Evolutionary conservation across 2,113 vertebrate species (phyloP).

Genomic region (Podilymbus podiceps): DNA sequence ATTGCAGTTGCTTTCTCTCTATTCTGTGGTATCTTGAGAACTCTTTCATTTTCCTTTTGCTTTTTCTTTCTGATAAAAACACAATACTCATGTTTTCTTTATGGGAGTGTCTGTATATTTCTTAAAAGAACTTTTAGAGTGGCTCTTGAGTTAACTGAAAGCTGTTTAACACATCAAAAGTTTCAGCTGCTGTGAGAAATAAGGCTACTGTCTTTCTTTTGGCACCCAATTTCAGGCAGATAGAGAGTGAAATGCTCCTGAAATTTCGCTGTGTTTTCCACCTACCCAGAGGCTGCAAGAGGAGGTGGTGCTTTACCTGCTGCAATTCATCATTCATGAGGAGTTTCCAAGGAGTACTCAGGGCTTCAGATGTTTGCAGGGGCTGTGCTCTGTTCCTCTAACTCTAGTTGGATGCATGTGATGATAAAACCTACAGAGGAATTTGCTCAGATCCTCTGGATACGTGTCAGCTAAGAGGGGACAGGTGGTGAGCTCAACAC

Average conservation of each 20-base stretch:
- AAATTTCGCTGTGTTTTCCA: background rate
- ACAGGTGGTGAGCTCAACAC: rapidly evolving
- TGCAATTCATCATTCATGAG: background rate
- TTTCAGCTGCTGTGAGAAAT: background rate
- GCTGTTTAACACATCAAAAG: background rate
- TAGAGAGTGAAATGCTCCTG: background rate
- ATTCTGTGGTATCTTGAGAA: background rate
- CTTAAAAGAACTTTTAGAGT: background rate
- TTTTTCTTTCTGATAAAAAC: background rate
- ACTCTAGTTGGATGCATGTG: background rate
- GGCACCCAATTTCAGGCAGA: background rate
- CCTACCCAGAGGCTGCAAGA: background rate
- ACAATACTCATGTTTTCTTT: background rate
- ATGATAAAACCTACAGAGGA: background rate
- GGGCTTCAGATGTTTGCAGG: background rate
- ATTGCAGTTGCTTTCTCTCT: background rate
- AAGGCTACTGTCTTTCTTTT: background rate
- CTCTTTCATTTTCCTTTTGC: background rate
- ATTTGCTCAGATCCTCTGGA: background rate
- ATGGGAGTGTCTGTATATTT: background rate
- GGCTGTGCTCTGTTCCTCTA: background rate
- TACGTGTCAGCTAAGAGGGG: background rate
- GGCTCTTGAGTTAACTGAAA: background rate
- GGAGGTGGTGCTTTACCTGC: background rate
- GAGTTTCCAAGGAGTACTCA: background rate